Conservation (phyloP, 53 echinoderm and acorn worm species). For the Patiria pectinifera region DNA sequence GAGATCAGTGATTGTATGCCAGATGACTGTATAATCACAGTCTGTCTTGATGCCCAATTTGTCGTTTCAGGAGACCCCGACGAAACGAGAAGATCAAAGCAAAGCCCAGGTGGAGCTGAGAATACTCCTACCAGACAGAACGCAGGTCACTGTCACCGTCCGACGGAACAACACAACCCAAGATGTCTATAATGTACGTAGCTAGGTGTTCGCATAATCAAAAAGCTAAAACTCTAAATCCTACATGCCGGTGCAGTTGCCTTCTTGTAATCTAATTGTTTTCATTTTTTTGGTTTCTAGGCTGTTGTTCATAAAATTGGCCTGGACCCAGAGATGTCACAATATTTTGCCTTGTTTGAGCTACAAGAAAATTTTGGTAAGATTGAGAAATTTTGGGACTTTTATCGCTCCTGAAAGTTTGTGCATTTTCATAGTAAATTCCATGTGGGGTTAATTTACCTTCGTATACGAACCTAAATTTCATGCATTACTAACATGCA, state of each 20-base stretch:
- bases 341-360: slow-evolving; percentile 91
- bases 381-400: neutral
- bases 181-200: slow-evolving; percentile 91
- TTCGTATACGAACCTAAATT: too few species aligned
- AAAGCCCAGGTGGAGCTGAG: slow-evolving; percentile 89
- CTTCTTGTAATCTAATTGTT: neutral
- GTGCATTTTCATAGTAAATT: too few species aligned
- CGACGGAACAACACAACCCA: slow-evolving; percentile 86
- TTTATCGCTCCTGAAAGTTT: too few species aligned
- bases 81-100: slow-evolving; percentile 65
- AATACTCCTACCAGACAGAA: slow-evolving; percentile 87
- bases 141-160: slow-evolving; percentile 74
- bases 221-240: neutral
- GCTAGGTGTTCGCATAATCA: neutral
- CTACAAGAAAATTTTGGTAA: slow-evolving; percentile 89
- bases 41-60: neutral
- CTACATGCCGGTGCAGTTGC: neutral
- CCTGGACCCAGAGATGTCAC: slow-evolving; percentile 81
- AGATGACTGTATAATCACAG: slow-evolving; percentile 29
- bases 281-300: slow-evolving; percentile 45
- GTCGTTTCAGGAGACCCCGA: slow-evolving; percentile 31
- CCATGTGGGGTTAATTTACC: too few species aligned
- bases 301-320: slow-evolving; percentile 85
- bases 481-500: too few species aligned
- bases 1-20: neutral